Percentiles rank a stretch among this genome's conserved stretches.
phyloP scores from a whole-genome alignment of 1,140 invertebrate species.

The Ladona fulva region DNA sequence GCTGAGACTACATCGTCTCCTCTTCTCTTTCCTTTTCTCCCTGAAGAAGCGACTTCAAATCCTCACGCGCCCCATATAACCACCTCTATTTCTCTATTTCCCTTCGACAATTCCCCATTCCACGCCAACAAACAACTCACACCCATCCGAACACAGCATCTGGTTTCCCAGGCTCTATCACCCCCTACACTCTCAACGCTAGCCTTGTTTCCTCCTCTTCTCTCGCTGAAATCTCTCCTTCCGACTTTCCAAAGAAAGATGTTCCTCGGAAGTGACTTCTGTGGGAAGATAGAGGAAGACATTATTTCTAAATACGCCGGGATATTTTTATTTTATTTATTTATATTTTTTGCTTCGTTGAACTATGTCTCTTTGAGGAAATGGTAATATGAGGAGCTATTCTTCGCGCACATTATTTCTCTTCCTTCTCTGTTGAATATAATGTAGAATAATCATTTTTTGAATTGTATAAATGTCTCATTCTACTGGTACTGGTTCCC shows the following conservation, averaged over 20 bases:
- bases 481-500: too few species aligned
- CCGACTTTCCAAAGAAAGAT: neutral
- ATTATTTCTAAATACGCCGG: neutral
- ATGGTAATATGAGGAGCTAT: too few species aligned
- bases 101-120: neutral
- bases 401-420: too few species aligned
- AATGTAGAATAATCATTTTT: too few species aligned
- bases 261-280: slow-evolving; percentile 4
- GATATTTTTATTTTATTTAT: neutral
- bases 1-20: neutral
- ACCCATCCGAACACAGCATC: neutral
- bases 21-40: neutral
- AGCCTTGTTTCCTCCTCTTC: neutral
- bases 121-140: neutral
- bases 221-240: neutral
- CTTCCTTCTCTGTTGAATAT: too few species aligned
- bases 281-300: neutral
- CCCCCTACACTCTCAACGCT: neutral
- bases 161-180: neutral
- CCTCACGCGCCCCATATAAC: neutral
- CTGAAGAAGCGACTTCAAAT: neutral
- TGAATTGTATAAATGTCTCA: too few species aligned
- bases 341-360: too few species aligned
- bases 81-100: neutral
- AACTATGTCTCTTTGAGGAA: too few species aligned